Conservation (phyloP, 2,113 vertebrate species). For the Athene cunicularia region DNA sequence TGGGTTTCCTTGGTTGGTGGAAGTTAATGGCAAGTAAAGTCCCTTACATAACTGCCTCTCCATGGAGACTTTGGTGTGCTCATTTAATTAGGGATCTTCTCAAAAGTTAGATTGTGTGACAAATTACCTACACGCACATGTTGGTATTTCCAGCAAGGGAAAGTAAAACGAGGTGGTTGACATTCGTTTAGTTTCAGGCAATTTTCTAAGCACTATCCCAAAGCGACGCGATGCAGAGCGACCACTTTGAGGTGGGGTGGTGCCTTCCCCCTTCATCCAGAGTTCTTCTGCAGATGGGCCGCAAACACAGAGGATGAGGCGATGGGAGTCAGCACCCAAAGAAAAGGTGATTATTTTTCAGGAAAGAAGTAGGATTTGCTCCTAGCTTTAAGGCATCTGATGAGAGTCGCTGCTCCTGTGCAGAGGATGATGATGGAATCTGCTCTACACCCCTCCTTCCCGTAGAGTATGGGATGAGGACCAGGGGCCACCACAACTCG, state of each 20-base stretch:
- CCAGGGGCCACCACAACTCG: accelerated
- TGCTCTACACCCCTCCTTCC: background rate
- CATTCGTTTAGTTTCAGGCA: background rate
- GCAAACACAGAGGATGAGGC: background rate
- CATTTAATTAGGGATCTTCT: conserved; percentile 42
- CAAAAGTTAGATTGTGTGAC: conserved; percentile 1
- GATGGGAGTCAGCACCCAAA: too few species aligned
- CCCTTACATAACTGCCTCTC: conserved; percentile 17
- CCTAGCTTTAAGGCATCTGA: background rate
- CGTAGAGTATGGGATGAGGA: background rate
- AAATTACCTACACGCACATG: background rate
- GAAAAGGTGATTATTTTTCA: background rate
- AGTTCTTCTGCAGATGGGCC: background rate
- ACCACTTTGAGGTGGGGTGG: accelerated
- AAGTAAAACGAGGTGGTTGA: background rate
- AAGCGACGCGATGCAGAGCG: background rate
- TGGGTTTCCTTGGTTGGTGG: background rate
- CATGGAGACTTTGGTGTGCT: background rate
- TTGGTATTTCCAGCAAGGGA: background rate
- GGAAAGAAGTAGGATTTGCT: background rate
- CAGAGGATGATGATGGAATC: background rate
- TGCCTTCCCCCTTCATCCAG: accelerated
- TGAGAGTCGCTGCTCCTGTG: background rate
- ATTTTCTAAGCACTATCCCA: background rate
- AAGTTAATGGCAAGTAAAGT: conserved; percentile 2